Evolutionary conservation across 1,140 invertebrate genomes (phyloP).

Genomic region (Heliconius hewitsoni): DNA sequence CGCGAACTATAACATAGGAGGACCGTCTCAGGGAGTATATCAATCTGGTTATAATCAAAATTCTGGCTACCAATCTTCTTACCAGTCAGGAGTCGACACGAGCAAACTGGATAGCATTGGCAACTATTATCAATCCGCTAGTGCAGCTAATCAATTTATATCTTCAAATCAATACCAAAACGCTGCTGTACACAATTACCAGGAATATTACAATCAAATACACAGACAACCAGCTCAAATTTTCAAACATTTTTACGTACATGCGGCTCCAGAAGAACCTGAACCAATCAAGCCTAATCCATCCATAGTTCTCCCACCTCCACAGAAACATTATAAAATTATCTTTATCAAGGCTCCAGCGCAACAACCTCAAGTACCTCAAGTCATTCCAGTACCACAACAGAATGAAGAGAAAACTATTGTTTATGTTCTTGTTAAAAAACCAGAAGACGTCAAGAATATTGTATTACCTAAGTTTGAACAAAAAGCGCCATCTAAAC

Average conservation of each 20-base stretch:
- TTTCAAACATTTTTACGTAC: slow-evolving; percentile 73
- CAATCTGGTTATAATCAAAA: slow-evolving; percentile 30
- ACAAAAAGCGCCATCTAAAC: slow-evolving; percentile 67
- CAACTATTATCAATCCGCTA: slow-evolving; percentile 49
- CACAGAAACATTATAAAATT: slow-evolving; percentile 88
- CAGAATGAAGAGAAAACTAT: slow-evolving; percentile 91
- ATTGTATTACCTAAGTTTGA: slow-evolving; percentile 84
- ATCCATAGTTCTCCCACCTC: slow-evolving; percentile 63
- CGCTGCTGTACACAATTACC: slow-evolving; percentile 48
- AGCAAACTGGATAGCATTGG: slow-evolving; percentile 44
- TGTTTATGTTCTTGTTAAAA: slow-evolving; percentile 91
- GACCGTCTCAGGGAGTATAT: slow-evolving; percentile 25
- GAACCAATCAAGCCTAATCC: slow-evolving; percentile 54
- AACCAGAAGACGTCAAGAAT: slow-evolving; percentile 87
- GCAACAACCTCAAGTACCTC: slow-evolving; percentile 69
- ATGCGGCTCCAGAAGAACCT: slow-evolving; percentile 71
- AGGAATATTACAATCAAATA: slow-evolving; percentile 55
- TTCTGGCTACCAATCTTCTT: slow-evolving; percentile 39
- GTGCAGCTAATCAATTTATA: slow-evolving; percentile 51
- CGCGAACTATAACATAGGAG: slow-evolving; percentile 25
- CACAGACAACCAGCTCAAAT: slow-evolving; percentile 65
- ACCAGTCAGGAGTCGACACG: slow-evolving; percentile 36
- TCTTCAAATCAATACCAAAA: slow-evolving; percentile 54
- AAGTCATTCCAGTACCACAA: slow-evolving; percentile 60
- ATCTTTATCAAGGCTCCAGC: slow-evolving; percentile 90